Evolutionary conservation across 2,888 invertebrate genomes (phyloP).

Genomic region (Drosophila meridionalis): DNA sequence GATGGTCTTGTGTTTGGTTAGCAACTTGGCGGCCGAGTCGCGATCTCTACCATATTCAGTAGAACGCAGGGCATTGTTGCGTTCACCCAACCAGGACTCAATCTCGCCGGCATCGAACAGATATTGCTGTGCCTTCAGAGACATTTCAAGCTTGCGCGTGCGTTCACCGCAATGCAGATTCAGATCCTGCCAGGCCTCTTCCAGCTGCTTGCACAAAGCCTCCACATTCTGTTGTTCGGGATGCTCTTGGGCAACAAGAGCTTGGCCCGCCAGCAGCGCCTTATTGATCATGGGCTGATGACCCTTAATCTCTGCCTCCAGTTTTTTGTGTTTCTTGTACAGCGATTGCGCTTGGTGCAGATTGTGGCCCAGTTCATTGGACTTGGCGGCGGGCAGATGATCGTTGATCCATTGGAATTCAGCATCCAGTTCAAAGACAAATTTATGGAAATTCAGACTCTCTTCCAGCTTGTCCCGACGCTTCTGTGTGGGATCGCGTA

Average conservation of each 20-base stretch:
- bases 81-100: constrained; percentile 96
- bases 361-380: constrained; percentile 91
- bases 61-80: constrained; percentile 92
- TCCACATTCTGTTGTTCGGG: constrained; percentile 92
- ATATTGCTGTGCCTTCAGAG: constrained; percentile 95
- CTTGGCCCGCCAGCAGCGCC: constrained; percentile 91
- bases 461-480: constrained; percentile 93
- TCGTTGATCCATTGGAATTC: constrained; percentile 98
- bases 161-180: constrained; percentile 90
- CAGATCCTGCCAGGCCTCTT: constrained; percentile 91
- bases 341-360: constrained; percentile 96
- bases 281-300: constrained; percentile 94
- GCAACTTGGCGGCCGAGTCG: constrained; percentile 95
- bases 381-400: constrained; percentile 92
- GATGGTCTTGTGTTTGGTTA: constrained; percentile 97
- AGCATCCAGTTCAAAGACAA: constrained; percentile 95
- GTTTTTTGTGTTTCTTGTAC: constrained; percentile 96
- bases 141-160: constrained; percentile 92
- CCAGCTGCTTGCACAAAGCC: constrained; percentile 90
- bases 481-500: constrained; percentile 90
- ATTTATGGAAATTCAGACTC: constrained; percentile 93
- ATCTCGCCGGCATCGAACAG: constrained; percentile 96
- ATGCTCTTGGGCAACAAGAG: constrained; percentile 91
- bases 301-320: constrained; percentile 94
- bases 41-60: constrained; percentile 95